Conservation (phyloP, 2,113 vertebrate genomes). For the Zeus faber region DNA sequence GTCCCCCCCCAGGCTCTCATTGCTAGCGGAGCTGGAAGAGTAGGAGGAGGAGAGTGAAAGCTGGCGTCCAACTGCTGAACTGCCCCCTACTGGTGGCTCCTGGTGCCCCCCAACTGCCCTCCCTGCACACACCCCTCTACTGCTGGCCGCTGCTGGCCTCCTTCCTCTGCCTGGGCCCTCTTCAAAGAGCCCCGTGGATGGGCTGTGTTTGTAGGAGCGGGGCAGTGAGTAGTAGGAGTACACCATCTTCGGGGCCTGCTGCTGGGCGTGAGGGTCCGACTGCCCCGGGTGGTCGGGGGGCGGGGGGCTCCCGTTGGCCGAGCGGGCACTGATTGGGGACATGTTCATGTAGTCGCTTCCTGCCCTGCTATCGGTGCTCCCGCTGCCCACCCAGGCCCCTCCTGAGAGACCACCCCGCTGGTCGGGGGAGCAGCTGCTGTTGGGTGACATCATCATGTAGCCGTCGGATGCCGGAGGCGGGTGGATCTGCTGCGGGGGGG, state of each 20-base stretch:
- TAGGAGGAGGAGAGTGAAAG: slow-evolving; percentile 76
- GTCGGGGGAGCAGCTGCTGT: slow-evolving; percentile 78
- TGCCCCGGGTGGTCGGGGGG: slow-evolving; percentile 42
- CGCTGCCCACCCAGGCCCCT: slow-evolving; percentile 61
- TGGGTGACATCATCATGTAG: slow-evolving; percentile 82
- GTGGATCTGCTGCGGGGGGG: slow-evolving; percentile 73
- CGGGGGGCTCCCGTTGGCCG: slow-evolving; percentile 69
- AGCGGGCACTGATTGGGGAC: slow-evolving; percentile 76
- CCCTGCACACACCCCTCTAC: slow-evolving; percentile 41
- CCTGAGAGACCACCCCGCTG: slow-evolving; percentile 60
- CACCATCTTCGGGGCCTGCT: slow-evolving; percentile 73
- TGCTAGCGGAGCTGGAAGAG: slow-evolving; percentile 80
- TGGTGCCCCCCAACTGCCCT: slow-evolving; percentile 36
- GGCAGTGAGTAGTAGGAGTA: slow-evolving; percentile 77
- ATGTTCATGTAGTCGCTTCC: slow-evolving; percentile 82
- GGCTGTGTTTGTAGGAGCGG: slow-evolving; percentile 72
- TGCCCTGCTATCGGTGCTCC: slow-evolving; percentile 66
- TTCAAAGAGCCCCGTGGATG: slow-evolving; percentile 56
- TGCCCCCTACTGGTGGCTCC: slow-evolving; percentile 32
- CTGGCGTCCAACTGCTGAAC: slow-evolving; percentile 47
- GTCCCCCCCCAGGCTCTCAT: slow-evolving; percentile 80
- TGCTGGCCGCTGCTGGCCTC: slow-evolving; percentile 21
- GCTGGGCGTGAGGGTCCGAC: slow-evolving; percentile 55
- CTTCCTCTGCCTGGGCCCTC: slow-evolving; percentile 58
- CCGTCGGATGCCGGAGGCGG: slow-evolving; percentile 65